phyloP scores from a whole-genome alignment of 2,113 vertebrate genomes.

The Tringa solitaria region DNA sequence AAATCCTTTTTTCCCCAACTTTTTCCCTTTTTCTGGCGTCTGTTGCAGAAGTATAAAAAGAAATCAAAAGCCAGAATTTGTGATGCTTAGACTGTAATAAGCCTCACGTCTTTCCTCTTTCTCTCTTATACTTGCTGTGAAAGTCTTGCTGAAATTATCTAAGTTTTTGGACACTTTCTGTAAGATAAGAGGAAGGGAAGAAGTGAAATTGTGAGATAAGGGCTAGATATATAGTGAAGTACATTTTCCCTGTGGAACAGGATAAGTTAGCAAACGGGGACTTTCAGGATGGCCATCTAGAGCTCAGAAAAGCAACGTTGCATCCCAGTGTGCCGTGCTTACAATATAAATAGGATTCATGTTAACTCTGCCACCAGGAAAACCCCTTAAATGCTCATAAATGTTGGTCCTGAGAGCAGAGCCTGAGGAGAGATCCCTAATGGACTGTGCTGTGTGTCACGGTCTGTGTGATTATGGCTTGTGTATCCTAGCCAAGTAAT shows the following conservation, averaged over 20 bases:
- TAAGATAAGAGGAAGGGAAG: background rate
- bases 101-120: background rate
- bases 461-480: fast-evolving
- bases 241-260: background rate
- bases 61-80: background rate
- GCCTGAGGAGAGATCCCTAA: background rate
- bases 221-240: background rate
- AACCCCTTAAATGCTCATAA: background rate
- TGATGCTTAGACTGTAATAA: background rate
- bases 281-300: background rate
- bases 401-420: fast-evolving
- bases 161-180: background rate
- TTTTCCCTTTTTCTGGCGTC: background rate
- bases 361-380: background rate
- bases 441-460: fast-evolving
- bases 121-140: background rate
- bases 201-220: background rate
- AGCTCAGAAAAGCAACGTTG: fast-evolving
- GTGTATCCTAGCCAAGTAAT: background rate
- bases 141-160: background rate
- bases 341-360: too few species aligned
- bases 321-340: fast-evolving
- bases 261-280: background rate
- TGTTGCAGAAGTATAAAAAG: background rate
- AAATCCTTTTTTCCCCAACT: background rate